These are phyloP conservation scores for Neomonachus schauinslandi DNA, from an alignment of 2,113 vertebrate species.

Conservation along the genomic window DNA sequence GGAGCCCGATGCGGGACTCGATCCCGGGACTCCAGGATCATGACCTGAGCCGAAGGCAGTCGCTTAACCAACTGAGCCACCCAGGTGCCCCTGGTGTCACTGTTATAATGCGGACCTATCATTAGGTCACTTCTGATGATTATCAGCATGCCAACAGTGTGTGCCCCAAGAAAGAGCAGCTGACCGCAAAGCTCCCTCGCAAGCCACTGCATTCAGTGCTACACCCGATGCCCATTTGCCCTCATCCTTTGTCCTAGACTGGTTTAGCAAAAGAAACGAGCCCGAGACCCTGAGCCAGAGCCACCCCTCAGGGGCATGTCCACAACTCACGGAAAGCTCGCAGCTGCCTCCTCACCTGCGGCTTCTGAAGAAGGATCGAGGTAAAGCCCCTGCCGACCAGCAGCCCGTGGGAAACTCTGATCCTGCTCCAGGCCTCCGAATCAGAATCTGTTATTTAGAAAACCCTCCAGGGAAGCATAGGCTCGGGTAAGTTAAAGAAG, in stretches of 20 bases:
- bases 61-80: too few species aligned
- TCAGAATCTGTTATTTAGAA: background rate
- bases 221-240: background rate
- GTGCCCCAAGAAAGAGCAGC: background rate
- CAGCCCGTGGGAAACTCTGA: background rate
- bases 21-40: too few species aligned
- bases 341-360: background rate
- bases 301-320: background rate
- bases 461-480: background rate
- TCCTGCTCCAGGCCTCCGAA: background rate
- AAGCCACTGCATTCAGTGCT: background rate
- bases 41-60: too few species aligned
- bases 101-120: background rate
- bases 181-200: background rate
- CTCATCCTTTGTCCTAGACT: background rate
- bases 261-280: background rate
- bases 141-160: background rate
- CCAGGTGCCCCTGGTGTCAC: too few species aligned
- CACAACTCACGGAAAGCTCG: background rate
- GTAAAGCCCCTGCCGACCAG: background rate
- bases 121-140: background rate
- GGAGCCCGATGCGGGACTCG: too few species aligned
- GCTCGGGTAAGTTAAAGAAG: background rate
- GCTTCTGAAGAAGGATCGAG: background rate
- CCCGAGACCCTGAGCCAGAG: background rate